phyloP scores from a whole-genome alignment of 2,888 invertebrate genomes.

The Mimumesa dahlbomi region DNA sequence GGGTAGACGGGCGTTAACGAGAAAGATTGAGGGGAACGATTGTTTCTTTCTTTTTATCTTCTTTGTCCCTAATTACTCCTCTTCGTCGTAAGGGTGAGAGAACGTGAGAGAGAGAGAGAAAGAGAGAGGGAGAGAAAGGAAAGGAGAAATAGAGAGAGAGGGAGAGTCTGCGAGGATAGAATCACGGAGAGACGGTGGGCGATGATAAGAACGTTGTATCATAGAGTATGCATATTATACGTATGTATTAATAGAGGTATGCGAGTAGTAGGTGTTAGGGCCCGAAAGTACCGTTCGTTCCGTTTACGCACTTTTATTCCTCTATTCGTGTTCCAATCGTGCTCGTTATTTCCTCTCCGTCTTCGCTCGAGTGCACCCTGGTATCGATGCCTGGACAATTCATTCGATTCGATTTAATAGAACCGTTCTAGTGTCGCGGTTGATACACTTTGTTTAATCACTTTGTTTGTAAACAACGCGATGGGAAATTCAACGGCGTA shows the following conservation, averaged over 20 bases:
- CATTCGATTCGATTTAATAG: neutral
- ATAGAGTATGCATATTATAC: neutral
- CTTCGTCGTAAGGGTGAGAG: neutral
- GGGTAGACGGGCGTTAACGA: conserved; percentile 18
- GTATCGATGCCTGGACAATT: conserved; percentile 1
- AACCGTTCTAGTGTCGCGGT: no score
- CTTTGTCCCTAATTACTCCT: neutral
- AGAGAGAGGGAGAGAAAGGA: neutral
- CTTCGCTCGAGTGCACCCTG: neutral
- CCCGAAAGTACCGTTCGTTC: conserved; percentile 9
- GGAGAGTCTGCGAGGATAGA: neutral
- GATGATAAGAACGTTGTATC: conserved; percentile 2
- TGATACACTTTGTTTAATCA: no score
- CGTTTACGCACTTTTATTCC: neutral
- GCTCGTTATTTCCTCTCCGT: conserved; percentile 6
- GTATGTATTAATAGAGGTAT: conserved; percentile 1
- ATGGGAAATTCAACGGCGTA: no score
- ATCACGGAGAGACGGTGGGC: neutral
- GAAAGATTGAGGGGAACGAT: conserved; percentile 11
- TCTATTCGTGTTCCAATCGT: neutral
- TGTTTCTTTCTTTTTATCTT: conserved; percentile 24
- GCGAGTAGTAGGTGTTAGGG: conserved; percentile 7
- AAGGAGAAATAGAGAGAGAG: neutral
- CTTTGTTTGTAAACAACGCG: no score
- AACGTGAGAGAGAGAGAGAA: neutral